Percentiles rank a stretch among this genome's conserved stretches.
These are phyloP conservation scores for Stenolophus ochropezus DNA, from an alignment of 2,888 invertebrate genomes.

Conservation along the genomic window DNA sequence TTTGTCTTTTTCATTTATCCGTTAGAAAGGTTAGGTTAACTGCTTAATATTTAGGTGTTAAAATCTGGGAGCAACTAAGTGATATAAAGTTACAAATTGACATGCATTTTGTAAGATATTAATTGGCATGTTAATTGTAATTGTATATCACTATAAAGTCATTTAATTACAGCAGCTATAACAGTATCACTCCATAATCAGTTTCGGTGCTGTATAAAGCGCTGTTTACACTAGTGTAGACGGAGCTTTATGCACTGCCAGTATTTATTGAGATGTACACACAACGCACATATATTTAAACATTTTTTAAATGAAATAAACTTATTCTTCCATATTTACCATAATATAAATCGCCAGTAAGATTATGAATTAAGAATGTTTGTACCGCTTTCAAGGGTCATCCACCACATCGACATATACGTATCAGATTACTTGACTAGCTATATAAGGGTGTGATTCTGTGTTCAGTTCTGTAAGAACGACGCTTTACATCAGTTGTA, in stretches of 20 bases:
- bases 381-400: conserved; percentile 47
- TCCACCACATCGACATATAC: conserved; percentile 56
- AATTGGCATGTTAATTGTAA: conserved; percentile 30
- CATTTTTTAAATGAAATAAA: conserved; percentile 54
- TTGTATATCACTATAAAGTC: conserved; percentile 41
- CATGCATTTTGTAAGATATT: conserved; percentile 39
- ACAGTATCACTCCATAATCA: conserved; percentile 26
- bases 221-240: conserved; percentile 17
- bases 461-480: conserved; percentile 60
- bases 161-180: conserved; percentile 53
- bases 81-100: conserved; percentile 45
- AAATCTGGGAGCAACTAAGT: conserved; percentile 59
- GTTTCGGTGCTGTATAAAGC: conserved; percentile 42
- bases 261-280: conserved; percentile 38
- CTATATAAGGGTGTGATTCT: conserved; percentile 48
- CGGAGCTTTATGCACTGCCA: conserved; percentile 34
- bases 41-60: conserved; percentile 56
- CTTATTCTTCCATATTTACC: conserved; percentile 58
- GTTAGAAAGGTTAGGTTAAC: conserved; percentile 39
- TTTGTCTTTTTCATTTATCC: background rate
- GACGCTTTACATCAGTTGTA: conserved; percentile 56
- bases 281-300: conserved; percentile 55
- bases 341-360: conserved; percentile 36
- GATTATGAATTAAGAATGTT: conserved; percentile 35
- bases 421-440: conserved; percentile 53